Percentiles rank a stretch among this genome's conserved stretches.
Evolutionary conservation across 2,797 vertebrate species (phyloP).

Genomic region (Catostomus latipinnis): DNA sequence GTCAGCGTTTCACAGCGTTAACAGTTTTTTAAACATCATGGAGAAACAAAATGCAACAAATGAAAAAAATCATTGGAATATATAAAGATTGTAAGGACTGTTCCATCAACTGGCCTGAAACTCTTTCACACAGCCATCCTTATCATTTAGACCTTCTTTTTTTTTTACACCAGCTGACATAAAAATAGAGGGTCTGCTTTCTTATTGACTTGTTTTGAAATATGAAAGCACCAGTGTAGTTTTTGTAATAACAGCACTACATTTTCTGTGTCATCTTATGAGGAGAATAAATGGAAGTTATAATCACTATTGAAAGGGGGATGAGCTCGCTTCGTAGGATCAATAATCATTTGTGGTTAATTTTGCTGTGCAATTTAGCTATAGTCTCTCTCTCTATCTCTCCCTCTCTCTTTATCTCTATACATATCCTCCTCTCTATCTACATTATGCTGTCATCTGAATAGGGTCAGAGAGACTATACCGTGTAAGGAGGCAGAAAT

Average conservation of each 20-base stretch:
- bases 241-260: not conserved
- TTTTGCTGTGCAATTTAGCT: conserved; percentile 46
- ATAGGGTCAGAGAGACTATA: conserved; percentile 83
- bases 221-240: not conserved
- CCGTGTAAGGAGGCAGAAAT: conserved; percentile 82
- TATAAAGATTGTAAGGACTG: no score
- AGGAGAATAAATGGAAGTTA: conserved; percentile 62
- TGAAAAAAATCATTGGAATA: no score
- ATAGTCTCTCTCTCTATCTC: conserved; percentile 38
- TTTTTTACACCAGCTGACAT: not conserved
- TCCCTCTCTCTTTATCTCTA: conserved; percentile 1
- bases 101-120: no score
- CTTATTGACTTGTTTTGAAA: conserved; percentile 50
- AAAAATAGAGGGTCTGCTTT: conserved; percentile 9
- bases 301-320: conserved; percentile 64
- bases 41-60: no score
- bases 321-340: conserved; percentile 58
- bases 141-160: not conserved
- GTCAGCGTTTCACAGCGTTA: no score
- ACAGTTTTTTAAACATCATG: no score
- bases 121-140: no score
- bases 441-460: not conserved
- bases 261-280: conserved; percentile 42
- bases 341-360: conserved; percentile 61
- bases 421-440: conserved; percentile 8